Evolutionary conservation across 2,888 invertebrate species (phyloP), one percentile per base, ranked within the genome.

Genomic region (Boloria selene): DNA sequence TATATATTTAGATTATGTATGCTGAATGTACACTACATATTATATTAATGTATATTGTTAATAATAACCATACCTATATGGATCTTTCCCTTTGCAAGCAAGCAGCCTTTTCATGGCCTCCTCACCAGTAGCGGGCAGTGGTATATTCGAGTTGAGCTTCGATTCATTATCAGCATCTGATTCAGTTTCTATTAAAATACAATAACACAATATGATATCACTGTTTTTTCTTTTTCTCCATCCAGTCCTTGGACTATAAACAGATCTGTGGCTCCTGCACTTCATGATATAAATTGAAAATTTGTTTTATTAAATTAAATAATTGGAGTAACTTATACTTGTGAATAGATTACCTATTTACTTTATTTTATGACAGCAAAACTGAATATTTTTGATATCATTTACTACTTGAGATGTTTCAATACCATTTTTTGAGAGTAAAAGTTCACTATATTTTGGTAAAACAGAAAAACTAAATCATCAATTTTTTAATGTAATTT

Each of bases 11-110:
- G 1, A 22, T 3, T 22, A 22, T 22, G 22, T 22, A 22, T 22
- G 22, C 22, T 3, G 22, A 22, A 3, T 22, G 22, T 22, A 22
- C 22, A 22, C 3, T 22, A 3, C 22, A 22, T 22, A 22, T 22
- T 22, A 22, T 38, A 38, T 38, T 38, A 38, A 10, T 38, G 2
- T 10, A 38, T 38, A 10, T 10, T 54, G 3, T n/a, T 38, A 31
- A 26, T 17, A 54, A 31, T 17, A 1, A 17, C 4, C 4, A 62
- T 77, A 95, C 95, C 97, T 98, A 82, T 98, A 98, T 4, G 98
- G 98, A 90, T 99, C 98, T 87, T 98, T 98, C 72, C 98, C 98
- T 93, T 97, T 97, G 84, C 98, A 98, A 61, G 98, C 97, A 16
- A 98, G 89, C 73, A 98, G 93, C 78, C 98, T 93, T 87, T 97